These are phyloP conservation scores for Scomber japonicus DNA, from an alignment of 2,113 vertebrate genomes.

Conservation along the genomic window DNA sequence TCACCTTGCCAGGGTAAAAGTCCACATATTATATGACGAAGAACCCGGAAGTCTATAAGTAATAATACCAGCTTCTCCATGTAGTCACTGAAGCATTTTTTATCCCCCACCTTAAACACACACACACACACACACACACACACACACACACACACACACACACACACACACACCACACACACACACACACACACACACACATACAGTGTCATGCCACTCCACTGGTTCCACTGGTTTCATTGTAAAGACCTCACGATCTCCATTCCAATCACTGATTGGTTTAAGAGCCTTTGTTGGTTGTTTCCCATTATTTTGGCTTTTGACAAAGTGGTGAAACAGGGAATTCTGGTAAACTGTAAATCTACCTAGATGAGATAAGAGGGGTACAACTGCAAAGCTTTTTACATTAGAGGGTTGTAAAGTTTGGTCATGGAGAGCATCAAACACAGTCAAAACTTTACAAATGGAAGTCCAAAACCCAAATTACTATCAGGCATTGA, in stretches of 20 bases:
- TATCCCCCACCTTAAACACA: slow-evolving; percentile 68
- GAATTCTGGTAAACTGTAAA: background rate
- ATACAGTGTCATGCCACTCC: slow-evolving; percentile 62
- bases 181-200: slow-evolving; percentile 31
- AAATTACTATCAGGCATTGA: background rate
- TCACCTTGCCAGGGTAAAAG: slow-evolving; percentile 68
- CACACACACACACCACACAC: slow-evolving; percentile 32
- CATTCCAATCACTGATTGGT: slow-evolving; percentile 55
- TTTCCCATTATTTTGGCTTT: slow-evolving; percentile 34
- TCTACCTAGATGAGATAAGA: background rate
- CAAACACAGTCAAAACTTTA: background rate
- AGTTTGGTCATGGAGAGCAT: background rate
- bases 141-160: slow-evolving; percentile 28
- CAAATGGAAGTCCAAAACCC: background rate
- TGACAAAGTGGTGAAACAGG: slow-evolving; percentile 41
- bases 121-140: slow-evolving; percentile 41
- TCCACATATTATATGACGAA: slow-evolving; percentile 67
- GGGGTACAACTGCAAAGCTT: background rate
- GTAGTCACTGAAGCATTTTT: slow-evolving; percentile 54
- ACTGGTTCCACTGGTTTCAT: slow-evolving; percentile 79
- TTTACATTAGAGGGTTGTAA: background rate
- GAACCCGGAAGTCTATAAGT: slow-evolving; percentile 62
- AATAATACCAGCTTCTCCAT: slow-evolving; percentile 56
- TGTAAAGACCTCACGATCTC: slow-evolving; percentile 50
- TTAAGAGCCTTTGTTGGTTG: slow-evolving; percentile 32